Evolutionary conservation across 2,113 vertebrate species (phyloP).

Genomic region (Gymnorhina tibicen): DNA sequence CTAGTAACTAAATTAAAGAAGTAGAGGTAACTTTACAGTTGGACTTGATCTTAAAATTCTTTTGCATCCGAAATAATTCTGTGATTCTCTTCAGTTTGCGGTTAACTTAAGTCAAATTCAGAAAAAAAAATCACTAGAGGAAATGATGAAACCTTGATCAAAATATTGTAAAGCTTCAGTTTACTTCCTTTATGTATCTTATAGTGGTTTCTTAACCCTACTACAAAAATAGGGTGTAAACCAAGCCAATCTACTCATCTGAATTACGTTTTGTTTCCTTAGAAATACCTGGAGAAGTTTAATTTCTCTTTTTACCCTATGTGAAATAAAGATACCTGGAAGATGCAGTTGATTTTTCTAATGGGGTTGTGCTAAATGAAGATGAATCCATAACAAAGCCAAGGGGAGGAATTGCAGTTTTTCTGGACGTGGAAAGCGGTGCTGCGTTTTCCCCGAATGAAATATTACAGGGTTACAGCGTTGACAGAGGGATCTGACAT

Average conservation of each 20-base stretch:
- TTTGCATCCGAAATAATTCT: background rate
- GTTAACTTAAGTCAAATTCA: background rate
- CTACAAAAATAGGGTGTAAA: background rate
- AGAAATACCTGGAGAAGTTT: background rate
- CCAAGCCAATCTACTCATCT: background rate
- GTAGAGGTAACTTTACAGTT: background rate
- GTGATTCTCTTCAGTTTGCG: background rate
- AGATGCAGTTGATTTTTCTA: rapidly evolving
- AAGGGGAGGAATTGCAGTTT: background rate
- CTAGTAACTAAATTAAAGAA: background rate
- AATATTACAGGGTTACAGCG: constrained; percentile 23
- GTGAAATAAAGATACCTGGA: background rate
- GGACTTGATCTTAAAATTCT: background rate
- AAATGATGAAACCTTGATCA: background rate
- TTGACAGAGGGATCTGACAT: constrained; percentile 57
- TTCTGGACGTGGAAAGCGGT: background rate
- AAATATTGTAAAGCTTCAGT: background rate
- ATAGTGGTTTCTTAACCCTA: background rate
- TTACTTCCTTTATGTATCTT: background rate
- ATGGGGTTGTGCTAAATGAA: background rate
- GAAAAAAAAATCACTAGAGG: background rate
- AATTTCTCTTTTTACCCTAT: background rate
- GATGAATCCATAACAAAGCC: background rate
- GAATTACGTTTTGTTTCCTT: background rate
- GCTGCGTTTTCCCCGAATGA: background rate